Evolutionary conservation across 2,888 invertebrate species (phyloP), one percentile per base, ranked within the genome.

Genomic region (Cephus nigrinus): DNA sequence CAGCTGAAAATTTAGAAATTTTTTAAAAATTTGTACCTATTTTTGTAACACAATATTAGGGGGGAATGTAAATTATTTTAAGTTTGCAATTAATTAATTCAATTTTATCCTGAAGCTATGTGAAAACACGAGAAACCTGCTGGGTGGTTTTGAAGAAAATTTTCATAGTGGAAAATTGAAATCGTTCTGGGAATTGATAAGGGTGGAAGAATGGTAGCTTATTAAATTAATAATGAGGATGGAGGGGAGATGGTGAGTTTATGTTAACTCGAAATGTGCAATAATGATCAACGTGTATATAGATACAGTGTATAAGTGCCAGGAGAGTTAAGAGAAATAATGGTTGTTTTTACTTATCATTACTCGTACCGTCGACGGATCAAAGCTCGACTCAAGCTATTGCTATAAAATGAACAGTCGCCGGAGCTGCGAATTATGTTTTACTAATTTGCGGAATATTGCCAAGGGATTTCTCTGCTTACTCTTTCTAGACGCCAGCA

Each of bases 381-480:
- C 55, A 55, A 55, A 23, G 55, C 55, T 55, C 23, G 23, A 23
- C 1, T 23, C 55, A 23, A 3, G 35, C 77, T 78, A 77, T 78
- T 75, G 77, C 71, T 73, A 68, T 76, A 76, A 79, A 76, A 80
- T 30, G 77, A 73, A 77, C 78, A 73, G n/a, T 36, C 74, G 68
- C 69, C 74, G 76, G 69, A 23, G 23, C 71, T 31, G 72, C 76
- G 75, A 80, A 79, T 79, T 81, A 75, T 71, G 80, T 76, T 76
- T 69, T 75, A 69, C 76, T 81, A 81, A 81, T 81, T 81, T 79
- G 78, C 30, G 23, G 76, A 69, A 81, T 80, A 81, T 81, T 81
- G 81, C 76, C 33, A 30, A 35, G 35, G 30, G 32, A 33, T 73
- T 55, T 55, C 35, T 23, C n/a, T 35, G 73, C 34, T 73, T 73